These are phyloP conservation scores for Brachionus plicatilis DNA, from an alignment of 1,140 invertebrate genomes.

Conservation along the genomic window DNA sequence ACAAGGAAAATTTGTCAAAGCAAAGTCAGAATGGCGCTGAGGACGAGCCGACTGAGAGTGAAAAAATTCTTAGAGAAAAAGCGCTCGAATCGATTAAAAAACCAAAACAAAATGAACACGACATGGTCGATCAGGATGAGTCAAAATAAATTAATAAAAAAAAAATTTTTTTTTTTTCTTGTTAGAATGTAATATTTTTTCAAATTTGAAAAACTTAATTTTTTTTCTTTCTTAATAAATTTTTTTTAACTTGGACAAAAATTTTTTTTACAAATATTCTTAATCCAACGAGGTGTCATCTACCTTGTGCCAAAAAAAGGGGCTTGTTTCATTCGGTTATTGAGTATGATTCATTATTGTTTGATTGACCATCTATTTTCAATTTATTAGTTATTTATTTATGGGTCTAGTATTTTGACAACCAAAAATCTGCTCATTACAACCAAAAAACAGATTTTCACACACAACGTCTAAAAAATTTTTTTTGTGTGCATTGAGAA, in stretches of 20 bases:
- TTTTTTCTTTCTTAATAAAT: not conserved
- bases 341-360: too few relatives aligned
- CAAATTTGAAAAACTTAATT: not conserved
- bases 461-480: too few relatives aligned
- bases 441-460: too few relatives aligned
- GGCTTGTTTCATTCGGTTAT: too few relatives aligned
- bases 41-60: not conserved
- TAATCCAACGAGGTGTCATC: not conserved
- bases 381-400: too few relatives aligned
- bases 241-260: not conserved
- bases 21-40: not conserved
- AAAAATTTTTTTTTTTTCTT: slow-evolving; percentile 13
- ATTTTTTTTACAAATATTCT: not conserved
- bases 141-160: not conserved
- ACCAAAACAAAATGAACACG: not conserved
- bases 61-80: slow-evolving; percentile 30
- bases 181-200: slow-evolving; percentile 2
- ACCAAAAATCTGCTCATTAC: too few relatives aligned
- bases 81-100: slow-evolving; percentile 1
- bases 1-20: slow-evolving; percentile 5
- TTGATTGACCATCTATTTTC: too few relatives aligned
- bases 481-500: too few relatives aligned
- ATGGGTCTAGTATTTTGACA: too few relatives aligned
- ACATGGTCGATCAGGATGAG: too few relatives aligned
- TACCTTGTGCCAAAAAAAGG: not conserved